phyloP scores from a whole-genome alignment of 2,888 invertebrate species.

The Drosophila neotestacea region DNA sequence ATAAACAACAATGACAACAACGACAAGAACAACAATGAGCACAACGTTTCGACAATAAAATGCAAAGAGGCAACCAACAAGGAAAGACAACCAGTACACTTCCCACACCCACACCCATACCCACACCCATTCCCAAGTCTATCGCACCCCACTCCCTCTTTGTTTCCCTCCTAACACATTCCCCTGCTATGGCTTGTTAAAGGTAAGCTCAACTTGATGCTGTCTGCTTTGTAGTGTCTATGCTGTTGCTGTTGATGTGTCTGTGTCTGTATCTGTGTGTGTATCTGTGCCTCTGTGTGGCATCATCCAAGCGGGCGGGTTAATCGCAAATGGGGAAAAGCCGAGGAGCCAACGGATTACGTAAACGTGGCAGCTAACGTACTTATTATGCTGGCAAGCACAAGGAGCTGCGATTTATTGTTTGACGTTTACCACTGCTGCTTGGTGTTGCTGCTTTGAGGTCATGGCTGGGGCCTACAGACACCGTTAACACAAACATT shows the following conservation, averaged over 20 bases:
- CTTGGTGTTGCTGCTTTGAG: constrained; percentile 46
- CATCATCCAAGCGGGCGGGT: constrained; percentile 59
- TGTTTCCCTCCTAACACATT: constrained; percentile 1
- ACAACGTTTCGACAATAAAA: constrained; percentile 70
- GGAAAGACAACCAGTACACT: constrained; percentile 22
- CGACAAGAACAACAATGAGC: constrained; percentile 54
- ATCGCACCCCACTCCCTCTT: not conserved
- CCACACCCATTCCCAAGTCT: not conserved
- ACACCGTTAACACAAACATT: constrained; percentile 68
- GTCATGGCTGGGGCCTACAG: constrained; percentile 44
- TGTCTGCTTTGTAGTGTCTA: constrained; percentile 74
- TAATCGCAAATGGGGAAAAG: constrained; percentile 53
- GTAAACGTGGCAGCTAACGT: constrained; percentile 71
- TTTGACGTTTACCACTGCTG: constrained; percentile 70
- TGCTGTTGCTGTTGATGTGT: constrained; percentile 14
- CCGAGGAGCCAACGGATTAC: constrained; percentile 69
- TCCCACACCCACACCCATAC: not conserved
- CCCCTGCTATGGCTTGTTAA: constrained; percentile 23
- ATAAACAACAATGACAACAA: constrained; percentile 76
- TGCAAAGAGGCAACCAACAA: constrained; percentile 64
- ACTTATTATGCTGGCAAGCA: constrained; percentile 80
- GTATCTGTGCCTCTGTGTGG: constrained; percentile 13
- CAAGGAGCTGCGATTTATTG: constrained; percentile 79
- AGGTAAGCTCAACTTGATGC: constrained; percentile 76
- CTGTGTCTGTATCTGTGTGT: constrained; percentile 14